Conservation (phyloP, 35 echinoderm and acorn worm genomes). For the Strongylocentrotus purpuratus region DNA sequence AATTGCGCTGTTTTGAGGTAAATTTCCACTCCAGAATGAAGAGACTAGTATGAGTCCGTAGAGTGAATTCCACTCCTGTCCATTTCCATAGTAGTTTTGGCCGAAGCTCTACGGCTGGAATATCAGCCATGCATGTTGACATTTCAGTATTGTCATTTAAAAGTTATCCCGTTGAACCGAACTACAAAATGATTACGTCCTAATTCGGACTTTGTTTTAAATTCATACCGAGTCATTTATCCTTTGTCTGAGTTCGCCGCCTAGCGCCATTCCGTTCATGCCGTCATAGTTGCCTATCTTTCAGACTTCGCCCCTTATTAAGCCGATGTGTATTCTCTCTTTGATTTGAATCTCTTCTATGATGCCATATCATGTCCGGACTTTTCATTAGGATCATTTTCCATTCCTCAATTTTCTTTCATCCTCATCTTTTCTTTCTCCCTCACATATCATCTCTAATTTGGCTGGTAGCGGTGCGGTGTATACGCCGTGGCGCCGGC, state of each 20-base stretch:
- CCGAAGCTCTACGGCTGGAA: no score
- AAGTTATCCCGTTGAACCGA: background rate
- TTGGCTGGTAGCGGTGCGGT: background rate
- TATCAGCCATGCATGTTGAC: background rate
- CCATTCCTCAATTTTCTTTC: background rate
- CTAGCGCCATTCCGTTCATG: background rate
- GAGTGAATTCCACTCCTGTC: no score
- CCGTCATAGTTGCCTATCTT: background rate
- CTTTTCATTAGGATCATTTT: constrained; percentile 16
- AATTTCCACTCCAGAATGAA: no score
- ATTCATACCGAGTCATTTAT: background rate
- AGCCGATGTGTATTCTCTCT: background rate
- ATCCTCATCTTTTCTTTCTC: background rate
- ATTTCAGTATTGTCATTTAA: background rate
- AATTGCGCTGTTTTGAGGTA: no score
- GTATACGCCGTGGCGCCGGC: background rate
- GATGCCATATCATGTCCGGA: background rate
- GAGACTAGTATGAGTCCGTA: no score
- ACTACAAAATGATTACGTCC: background rate
- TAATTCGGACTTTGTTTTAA: constrained; percentile 3
- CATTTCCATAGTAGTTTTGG: no score
- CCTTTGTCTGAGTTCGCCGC: background rate
- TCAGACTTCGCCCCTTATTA: background rate
- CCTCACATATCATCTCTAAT: background rate
- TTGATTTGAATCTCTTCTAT: background rate